Conservation (phyloP, 2,797 vertebrate species). For the Pempheris klunzingeri region DNA sequence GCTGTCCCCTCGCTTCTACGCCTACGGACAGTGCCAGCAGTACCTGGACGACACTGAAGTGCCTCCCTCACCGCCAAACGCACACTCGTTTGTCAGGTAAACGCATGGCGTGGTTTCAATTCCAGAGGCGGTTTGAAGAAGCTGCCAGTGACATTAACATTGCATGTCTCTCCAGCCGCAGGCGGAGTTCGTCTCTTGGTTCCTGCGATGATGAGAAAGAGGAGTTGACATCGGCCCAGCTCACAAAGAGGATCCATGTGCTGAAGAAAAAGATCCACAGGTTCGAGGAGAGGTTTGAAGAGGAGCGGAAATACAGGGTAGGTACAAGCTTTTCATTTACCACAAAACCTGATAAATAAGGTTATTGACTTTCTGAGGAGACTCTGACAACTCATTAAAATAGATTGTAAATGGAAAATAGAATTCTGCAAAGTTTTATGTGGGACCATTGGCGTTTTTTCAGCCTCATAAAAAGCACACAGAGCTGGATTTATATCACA, state of each 20-base stretch:
- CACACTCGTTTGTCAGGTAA: slow-evolving; percentile 96
- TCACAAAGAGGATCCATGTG: slow-evolving; percentile 94
- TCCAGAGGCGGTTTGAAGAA: background rate
- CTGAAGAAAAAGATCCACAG: slow-evolving; percentile 97
- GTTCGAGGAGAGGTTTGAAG: slow-evolving; percentile 96
- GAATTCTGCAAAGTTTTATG: background rate
- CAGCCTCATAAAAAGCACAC: background rate
- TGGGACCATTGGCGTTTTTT: background rate
- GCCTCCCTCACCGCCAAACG: slow-evolving; percentile 96
- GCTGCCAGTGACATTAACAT: background rate
- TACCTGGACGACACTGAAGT: slow-evolving; percentile 98
- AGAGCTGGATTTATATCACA: background rate
- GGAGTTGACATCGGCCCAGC: slow-evolving; percentile 93
- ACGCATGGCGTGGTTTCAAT: background rate
- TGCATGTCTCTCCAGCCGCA: slow-evolving; percentile 80
- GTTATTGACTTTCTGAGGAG: background rate
- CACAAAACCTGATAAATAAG: background rate
- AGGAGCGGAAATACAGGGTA: slow-evolving; percentile 96
- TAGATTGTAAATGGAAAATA: background rate
- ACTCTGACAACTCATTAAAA: background rate
- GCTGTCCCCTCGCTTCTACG: slow-evolving; percentile 96
- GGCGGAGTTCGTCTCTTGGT: slow-evolving; percentile 95
- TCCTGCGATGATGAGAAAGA: slow-evolving; percentile 92
- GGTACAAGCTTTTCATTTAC: background rate
- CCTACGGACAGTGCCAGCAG: slow-evolving; percentile 93